A percentile compares a stretch with the other conserved stretches of the same genome.
These are phyloP conservation scores for Scomber colias DNA, from an alignment of 2,113 vertebrate genomes.

Conservation along the genomic window DNA sequence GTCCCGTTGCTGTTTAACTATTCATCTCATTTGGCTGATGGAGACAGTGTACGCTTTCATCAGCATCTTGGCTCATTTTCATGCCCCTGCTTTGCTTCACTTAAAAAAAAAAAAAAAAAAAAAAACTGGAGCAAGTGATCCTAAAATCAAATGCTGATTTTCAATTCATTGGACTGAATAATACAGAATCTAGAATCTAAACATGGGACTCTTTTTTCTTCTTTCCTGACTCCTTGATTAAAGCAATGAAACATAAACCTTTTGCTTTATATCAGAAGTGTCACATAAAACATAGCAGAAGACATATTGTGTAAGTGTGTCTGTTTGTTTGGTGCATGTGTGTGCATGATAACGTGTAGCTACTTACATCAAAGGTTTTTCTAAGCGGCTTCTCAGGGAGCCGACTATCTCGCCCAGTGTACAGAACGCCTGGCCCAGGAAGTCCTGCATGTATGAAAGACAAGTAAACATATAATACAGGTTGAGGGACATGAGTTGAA, in stretches of 20 bases:
- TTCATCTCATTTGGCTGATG: slow-evolving; percentile 58
- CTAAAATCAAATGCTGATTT: slow-evolving; percentile 40
- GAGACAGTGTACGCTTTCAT: slow-evolving; percentile 51
- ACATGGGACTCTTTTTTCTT: not conserved
- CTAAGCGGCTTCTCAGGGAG: slow-evolving; percentile 93
- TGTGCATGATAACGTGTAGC: not conserved
- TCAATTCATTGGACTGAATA: slow-evolving; percentile 1
- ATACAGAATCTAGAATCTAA: slow-evolving; percentile 12
- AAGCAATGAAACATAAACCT: not conserved
- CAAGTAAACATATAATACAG: not conserved
- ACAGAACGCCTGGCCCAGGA: slow-evolving; percentile 96
- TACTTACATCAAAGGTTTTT: slow-evolving; percentile 94
- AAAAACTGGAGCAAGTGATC: slow-evolving; percentile 8
- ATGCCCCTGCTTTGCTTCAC: slow-evolving; percentile 13
- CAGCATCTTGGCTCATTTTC: slow-evolving; percentile 53
- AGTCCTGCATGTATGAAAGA: slow-evolving; percentile 87
- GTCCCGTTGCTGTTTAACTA: slow-evolving; percentile 50
- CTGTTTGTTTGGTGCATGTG: slow-evolving; percentile 7
- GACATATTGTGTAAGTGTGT: not conserved
- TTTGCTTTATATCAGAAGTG: slow-evolving; percentile 16
- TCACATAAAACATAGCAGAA: slow-evolving; percentile 21
- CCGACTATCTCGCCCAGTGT: slow-evolving; percentile 96
- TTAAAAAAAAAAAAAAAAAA: slow-evolving; percentile 54
- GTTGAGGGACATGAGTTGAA: not conserved
- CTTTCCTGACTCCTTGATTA: not conserved